Base-by-base conservation (phyloP, 2,888 invertebrate species). In the Luperina nickerlii region DNA sequence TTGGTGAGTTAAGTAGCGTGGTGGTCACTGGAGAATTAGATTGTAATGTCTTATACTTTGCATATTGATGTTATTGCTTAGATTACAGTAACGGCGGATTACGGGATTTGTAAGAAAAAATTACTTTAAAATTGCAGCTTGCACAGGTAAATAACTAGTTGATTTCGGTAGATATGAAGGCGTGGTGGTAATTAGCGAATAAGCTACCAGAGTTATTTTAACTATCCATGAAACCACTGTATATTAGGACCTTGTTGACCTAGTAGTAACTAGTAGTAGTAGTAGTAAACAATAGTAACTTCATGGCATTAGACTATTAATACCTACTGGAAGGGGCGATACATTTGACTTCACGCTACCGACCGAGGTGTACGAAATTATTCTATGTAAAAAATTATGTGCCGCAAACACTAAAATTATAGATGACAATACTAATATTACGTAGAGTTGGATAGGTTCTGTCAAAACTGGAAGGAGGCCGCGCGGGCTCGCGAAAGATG, bases 301-400 rank as follows among this genome's bases (percentile, higher is more conserved):
- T 32, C 57, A 76, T 38, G 51, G 24, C n/a, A 51, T 71, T n/a
- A 32, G 42, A 62, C 78, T 60, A 57, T 68, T 45, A 72, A 72
- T 60, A 60, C n/a, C n/a, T n/a, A n/a, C 20, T 51, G 27, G n/a
- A 54, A 7, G 1, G 18, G 42, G 32, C 60, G 24, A 70, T 73
- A 60, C 15, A 60, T 60, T 63, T 69, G 68, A 83, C 51, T 60
- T 69, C 83, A 45, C 63, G 60, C 68, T 24, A n/a, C 68, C 32
- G 65, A 51, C 63, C 11, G 9, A 57, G n/a, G 38, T 83, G 54
- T 27, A 71, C 54, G n/a, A 78, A 73, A 77, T 42, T 68, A 77
- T 77, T 72, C 18, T 32, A 5, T n/a, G 11, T 24, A 27, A 9
- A 27, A 81, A 80, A 57, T 63, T 13, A 74, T 60, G 27, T 54